A percentile compares a stretch with the other conserved stretches of the same genome.
These are phyloP conservation scores for Rhadina sibilatrix DNA, from an alignment of 2,113 vertebrate genomes.

Conservation along the genomic window DNA sequence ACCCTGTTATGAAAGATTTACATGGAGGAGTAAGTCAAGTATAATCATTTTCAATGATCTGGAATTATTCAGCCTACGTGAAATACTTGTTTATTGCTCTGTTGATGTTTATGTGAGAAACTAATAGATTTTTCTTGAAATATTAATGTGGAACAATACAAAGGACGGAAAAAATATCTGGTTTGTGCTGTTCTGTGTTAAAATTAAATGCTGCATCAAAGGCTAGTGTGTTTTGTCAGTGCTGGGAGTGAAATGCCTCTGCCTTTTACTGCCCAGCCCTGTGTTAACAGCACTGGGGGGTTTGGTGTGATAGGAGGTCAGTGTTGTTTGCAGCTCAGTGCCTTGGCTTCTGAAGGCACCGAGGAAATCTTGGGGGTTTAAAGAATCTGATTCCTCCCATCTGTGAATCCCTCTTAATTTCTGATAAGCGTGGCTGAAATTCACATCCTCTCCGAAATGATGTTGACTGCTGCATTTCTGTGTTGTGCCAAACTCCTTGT, in stretches of 20 bases:
- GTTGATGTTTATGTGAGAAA: constrained; percentile 19
- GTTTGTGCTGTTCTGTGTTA: background rate
- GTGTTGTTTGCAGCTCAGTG: background rate
- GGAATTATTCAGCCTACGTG: background rate
- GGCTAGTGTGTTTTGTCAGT: background rate
- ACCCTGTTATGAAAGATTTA: constrained; percentile 28
- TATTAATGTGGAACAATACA: constrained; percentile 9
- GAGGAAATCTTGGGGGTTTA: background rate
- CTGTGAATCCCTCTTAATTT: background rate
- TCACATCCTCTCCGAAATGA: background rate
- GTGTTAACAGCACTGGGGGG: background rate
- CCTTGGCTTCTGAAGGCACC: background rate
- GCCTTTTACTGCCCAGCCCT: background rate
- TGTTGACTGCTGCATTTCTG: background rate
- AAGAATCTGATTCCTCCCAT: background rate
- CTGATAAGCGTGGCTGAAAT: background rate
- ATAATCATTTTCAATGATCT: background rate
- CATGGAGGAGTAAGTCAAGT: background rate
- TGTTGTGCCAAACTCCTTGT: background rate
- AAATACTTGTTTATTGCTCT: constrained; percentile 29
- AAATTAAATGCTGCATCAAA: background rate
- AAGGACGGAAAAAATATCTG: background rate
- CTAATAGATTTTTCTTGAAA: constrained; percentile 12
- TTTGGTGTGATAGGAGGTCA: background rate
- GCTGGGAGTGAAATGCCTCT: background rate